Evolutionary conservation across 2,888 invertebrate genomes (phyloP).

Genomic region (Plagodis pulveraria): DNA sequence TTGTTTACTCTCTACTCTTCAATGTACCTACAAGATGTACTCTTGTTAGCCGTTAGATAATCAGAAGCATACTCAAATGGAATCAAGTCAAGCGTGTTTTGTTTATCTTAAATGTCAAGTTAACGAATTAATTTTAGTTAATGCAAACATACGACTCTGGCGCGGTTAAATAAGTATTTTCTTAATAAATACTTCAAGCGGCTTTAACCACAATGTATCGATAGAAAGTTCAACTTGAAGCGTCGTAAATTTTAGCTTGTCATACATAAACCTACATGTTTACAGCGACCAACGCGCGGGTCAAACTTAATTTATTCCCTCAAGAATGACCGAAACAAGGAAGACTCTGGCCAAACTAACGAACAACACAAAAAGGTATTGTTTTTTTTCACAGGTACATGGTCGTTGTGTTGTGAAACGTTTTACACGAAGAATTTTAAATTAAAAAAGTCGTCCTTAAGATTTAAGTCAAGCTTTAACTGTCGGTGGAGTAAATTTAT

Average conservation of each 20-base stretch:
- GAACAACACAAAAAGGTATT: constrained; percentile 42
- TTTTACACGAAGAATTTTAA: constrained; percentile 43
- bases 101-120: constrained; percentile 29
- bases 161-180: constrained; percentile 16
- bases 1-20: neutral
- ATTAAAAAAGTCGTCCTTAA: constrained; percentile 44
- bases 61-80: constrained; percentile 10
- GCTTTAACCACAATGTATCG: constrained; percentile 41
- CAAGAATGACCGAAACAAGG: constrained; percentile 37
- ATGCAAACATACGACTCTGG: constrained; percentile 7
- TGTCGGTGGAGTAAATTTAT: constrained; percentile 29
- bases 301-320: constrained; percentile 70
- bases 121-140: constrained; percentile 29
- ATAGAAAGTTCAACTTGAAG: constrained; percentile 36
- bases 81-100: constrained; percentile 27
- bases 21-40: constrained; percentile 6
- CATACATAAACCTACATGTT: constrained; percentile 69
- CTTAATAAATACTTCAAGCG: constrained; percentile 30
- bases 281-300: constrained; percentile 61
- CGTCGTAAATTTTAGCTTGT: constrained; percentile 59
- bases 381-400: constrained; percentile 45
- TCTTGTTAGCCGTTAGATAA: constrained; percentile 3
- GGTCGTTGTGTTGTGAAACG: constrained; percentile 41
- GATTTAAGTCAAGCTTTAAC: constrained; percentile 43
- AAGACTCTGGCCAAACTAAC: constrained; percentile 32